phyloP scores from a whole-genome alignment of 2,888 invertebrate species.

The Meliscaeva auricollis region DNA sequence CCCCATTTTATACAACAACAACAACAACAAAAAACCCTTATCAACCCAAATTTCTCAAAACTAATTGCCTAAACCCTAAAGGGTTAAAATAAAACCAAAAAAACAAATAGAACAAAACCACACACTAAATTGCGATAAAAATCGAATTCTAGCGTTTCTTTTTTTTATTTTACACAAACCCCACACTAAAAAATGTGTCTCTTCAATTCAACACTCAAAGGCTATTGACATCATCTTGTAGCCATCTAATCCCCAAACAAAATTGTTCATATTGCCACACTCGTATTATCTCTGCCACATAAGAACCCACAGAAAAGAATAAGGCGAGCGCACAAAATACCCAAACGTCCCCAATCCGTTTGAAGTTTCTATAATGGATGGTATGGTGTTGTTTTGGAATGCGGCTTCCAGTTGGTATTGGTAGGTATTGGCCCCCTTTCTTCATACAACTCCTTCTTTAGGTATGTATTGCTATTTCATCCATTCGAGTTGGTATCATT shows the following conservation, averaged over 20 bases:
- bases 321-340: slow-evolving; percentile 43
- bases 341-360: slow-evolving; percentile 54
- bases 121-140: slow-evolving; percentile 20
- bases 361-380: slow-evolving; percentile 7
- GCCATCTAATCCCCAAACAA: slow-evolving; percentile 66
- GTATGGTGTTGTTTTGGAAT: slow-evolving; percentile 29
- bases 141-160: slow-evolving; percentile 6
- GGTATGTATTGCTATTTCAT: neutral
- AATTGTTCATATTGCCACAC: slow-evolving; percentile 73
- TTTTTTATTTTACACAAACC: neutral
- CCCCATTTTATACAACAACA: neutral
- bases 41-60: slow-evolving; percentile 49
- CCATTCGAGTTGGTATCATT: neutral
- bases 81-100: slow-evolving; percentile 39
- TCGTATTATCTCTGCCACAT: slow-evolving; percentile 67
- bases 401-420: neutral
- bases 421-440: neutral
- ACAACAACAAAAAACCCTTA: slow-evolving; percentile 10
- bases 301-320: slow-evolving; percentile 39
- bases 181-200: neutral
- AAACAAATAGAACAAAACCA: neutral
- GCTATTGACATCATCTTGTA: slow-evolving; percentile 71
- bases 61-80: slow-evolving; percentile 62
- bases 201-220: slow-evolving; percentile 56
- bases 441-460: neutral